Evolutionary conservation across 2,113 vertebrate species (phyloP).

Genomic region (Pelecanus crispus): DNA sequence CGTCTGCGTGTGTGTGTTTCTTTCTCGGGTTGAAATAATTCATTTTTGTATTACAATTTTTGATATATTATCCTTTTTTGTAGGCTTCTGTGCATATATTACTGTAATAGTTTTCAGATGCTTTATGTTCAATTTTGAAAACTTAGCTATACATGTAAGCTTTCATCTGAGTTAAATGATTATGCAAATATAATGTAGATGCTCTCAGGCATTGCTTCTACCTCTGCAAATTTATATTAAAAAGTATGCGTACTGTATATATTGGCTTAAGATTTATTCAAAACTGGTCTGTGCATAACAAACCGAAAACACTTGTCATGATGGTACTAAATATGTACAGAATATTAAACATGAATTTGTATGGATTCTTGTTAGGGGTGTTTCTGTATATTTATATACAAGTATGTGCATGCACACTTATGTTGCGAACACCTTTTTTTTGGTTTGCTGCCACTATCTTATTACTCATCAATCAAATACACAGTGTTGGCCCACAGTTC

Average conservation of each 20-base stretch:
- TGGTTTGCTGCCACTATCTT: not conserved
- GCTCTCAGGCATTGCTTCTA: not conserved
- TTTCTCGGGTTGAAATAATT: not conserved
- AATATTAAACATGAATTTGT: not conserved
- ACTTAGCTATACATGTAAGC: not conserved
- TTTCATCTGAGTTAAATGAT: slow-evolving; percentile 2
- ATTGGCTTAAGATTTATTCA: not conserved
- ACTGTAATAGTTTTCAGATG: not conserved
- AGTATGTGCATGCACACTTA: not conserved
- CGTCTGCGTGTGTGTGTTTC: not conserved
- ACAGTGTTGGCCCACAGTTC: not conserved
- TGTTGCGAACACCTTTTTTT: not conserved
- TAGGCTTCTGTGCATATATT: not conserved
- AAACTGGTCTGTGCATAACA: not conserved
- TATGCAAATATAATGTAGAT: not conserved
- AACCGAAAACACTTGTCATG: not conserved
- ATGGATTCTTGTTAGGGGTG: not conserved
- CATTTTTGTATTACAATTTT: not conserved
- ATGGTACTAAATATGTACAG: not conserved
- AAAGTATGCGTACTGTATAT: not conserved
- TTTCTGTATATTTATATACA: not conserved
- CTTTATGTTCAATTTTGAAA: slow-evolving; percentile 1
- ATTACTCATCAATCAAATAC: not conserved
- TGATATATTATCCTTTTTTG: not conserved
- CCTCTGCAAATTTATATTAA: not conserved